Evolutionary conservation across 2,888 invertebrate genomes (phyloP).

Genomic region (Drosophila vallismaia): DNA sequence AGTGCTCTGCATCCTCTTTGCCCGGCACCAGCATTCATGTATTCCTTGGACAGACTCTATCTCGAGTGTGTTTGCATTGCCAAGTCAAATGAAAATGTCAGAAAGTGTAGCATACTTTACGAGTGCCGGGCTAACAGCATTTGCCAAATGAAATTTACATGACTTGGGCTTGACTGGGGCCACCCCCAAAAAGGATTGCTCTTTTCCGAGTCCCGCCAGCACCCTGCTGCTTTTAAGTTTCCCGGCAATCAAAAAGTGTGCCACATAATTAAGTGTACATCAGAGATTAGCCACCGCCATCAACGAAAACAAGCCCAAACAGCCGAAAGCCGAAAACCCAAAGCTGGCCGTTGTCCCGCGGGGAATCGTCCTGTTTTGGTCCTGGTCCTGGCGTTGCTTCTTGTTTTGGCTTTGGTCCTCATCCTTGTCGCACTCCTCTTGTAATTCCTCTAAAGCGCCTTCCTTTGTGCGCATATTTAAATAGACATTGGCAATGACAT

Average conservation of each 20-base stretch:
- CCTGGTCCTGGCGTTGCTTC: neutral
- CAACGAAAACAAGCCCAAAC: constrained; percentile 43
- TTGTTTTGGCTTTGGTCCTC: neutral
- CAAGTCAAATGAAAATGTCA: constrained; percentile 56
- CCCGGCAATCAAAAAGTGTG: constrained; percentile 62
- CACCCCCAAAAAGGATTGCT: constrained; percentile 27
- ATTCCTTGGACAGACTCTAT: constrained; percentile 49
- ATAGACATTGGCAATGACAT: constrained; percentile 64
- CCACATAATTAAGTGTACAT: constrained; percentile 75
- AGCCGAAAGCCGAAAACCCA: neutral
- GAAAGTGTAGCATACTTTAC: constrained; percentile 58
- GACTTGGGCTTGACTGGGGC: constrained; percentile 37
- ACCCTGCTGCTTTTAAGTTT: constrained; percentile 37
- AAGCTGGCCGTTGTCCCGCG: constrained; percentile 20
- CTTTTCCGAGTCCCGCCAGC: constrained; percentile 8
- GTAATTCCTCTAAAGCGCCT: constrained; percentile 32
- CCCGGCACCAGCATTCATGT: constrained; percentile 44
- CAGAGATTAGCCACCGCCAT: constrained; percentile 67
- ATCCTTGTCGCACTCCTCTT: constrained; percentile 1
- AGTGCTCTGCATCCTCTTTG: neutral
- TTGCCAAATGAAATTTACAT: constrained; percentile 64
- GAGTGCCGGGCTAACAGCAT: constrained; percentile 60
- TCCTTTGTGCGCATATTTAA: constrained; percentile 72
- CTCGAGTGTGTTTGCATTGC: constrained; percentile 59
- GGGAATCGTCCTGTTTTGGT: constrained; percentile 9